Evolutionary conservation across 2,113 vertebrate genomes (phyloP).

Genomic region (Crocuta crocuta): DNA sequence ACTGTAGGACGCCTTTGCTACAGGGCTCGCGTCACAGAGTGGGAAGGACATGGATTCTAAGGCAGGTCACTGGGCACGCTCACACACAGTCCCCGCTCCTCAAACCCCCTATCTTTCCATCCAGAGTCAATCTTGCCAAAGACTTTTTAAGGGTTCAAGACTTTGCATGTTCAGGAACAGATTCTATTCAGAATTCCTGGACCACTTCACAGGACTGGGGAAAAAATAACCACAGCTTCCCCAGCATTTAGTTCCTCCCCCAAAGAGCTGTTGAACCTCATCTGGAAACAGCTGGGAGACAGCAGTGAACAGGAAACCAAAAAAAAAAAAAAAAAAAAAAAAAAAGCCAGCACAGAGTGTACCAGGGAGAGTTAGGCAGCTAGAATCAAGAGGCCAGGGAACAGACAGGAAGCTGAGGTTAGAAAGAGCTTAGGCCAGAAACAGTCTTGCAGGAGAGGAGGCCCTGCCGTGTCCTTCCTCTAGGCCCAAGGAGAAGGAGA

Average conservation of each 20-base stretch:
- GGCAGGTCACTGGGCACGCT: neutral
- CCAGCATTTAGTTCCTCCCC: slow-evolving; percentile 59
- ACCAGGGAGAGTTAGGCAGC: slow-evolving; percentile 56
- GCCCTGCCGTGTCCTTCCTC: neutral
- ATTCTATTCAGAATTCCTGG: neutral
- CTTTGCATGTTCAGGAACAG: neutral
- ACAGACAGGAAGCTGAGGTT: slow-evolving; percentile 68
- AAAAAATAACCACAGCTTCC: slow-evolving; percentile 65
- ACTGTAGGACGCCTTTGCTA: too few relatives aligned
- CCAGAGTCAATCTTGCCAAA: neutral
- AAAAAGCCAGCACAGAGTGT: slow-evolving; percentile 60
- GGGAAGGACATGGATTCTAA: neutral
- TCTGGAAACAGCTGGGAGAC: slow-evolving; percentile 80
- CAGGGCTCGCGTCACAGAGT: neutral
- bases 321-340: neutral
- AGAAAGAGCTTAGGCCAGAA: slow-evolving; percentile 50
- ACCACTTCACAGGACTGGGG: neutral
- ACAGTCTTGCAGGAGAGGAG: slow-evolving; percentile 2
- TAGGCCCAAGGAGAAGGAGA: neutral
- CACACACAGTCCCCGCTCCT: neutral
- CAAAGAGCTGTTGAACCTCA: slow-evolving; percentile 62
- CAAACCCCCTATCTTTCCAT: neutral
- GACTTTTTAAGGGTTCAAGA: neutral
- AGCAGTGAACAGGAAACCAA: slow-evolving; percentile 79
- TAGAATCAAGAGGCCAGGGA: slow-evolving; percentile 49